Evolutionary conservation across 2,797 vertebrate species (phyloP).

Genomic region (Sphenopsis melanotis): DNA sequence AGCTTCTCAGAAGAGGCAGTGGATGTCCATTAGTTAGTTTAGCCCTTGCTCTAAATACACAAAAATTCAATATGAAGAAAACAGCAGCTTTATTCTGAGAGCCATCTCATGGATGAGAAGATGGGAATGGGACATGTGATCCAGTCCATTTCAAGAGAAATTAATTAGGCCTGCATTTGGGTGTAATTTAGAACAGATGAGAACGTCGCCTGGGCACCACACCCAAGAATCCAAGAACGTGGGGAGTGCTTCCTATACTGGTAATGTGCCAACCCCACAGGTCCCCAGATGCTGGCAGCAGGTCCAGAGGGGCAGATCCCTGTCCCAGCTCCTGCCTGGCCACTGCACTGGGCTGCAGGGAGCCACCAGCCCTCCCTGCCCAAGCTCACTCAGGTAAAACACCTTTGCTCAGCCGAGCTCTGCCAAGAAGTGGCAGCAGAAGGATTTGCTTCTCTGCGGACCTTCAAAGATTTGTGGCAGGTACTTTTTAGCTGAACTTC

Average conservation of each 20-base stretch:
- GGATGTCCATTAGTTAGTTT: not conserved
- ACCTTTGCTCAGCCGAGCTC: not conserved
- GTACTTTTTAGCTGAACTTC: slow-evolving; percentile 24
- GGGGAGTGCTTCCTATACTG: not conserved
- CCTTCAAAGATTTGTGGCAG: slow-evolving; percentile 43
- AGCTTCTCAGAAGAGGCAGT: not conserved
- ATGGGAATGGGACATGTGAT: not conserved
- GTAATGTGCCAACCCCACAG: fast-evolving
- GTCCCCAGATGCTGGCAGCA: not conserved
- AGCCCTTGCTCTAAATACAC: not conserved
- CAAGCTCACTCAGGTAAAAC: not conserved
- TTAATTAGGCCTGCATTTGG: not conserved
- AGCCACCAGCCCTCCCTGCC: not conserved
- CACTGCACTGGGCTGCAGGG: not conserved
- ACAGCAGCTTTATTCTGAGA: not conserved
- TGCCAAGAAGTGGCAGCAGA: not conserved
- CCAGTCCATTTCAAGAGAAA: not conserved
- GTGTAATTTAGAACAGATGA: not conserved
- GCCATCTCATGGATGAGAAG: not conserved
- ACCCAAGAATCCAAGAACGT: not conserved
- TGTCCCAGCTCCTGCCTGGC: not conserved
- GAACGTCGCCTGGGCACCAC: not conserved
- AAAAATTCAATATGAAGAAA: not conserved
- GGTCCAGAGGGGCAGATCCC: fast-evolving
- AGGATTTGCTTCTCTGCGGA: not conserved